Percentiles rank a stretch among this genome's conserved stretches.
phyloP scores from a whole-genome alignment of 2,888 invertebrate species.

The Torymus texanus region DNA sequence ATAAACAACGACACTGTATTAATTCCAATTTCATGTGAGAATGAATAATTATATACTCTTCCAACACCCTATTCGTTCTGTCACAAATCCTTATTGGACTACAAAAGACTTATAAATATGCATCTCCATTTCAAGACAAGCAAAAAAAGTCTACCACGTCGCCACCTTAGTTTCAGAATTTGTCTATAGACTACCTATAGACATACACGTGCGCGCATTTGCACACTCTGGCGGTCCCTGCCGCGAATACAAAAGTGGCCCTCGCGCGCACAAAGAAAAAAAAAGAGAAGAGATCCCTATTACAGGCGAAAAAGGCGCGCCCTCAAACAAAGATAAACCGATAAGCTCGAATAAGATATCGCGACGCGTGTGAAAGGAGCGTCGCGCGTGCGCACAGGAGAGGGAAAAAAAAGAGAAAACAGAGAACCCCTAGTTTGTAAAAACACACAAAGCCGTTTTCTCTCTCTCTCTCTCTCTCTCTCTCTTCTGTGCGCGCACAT shows the following conservation, averaged over 20 bases:
- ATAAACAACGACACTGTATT: too few relatives aligned
- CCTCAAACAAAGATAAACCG: slow-evolving; percentile 50
- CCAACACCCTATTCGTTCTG: background rate
- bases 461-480: slow-evolving; percentile 28
- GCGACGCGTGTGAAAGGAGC: slow-evolving; percentile 1
- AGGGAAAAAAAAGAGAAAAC: background rate
- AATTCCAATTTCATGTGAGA: slow-evolving; percentile 14
- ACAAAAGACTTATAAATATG: slow-evolving; percentile 21
- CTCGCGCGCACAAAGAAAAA: slow-evolving; percentile 14
- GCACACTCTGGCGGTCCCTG: background rate
- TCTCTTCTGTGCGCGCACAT: slow-evolving; percentile 31
- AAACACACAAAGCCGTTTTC: slow-evolving; percentile 49
- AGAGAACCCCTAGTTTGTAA: slow-evolving; percentile 42
- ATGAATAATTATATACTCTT: background rate
- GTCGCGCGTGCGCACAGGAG: background rate
- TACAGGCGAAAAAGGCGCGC: background rate
- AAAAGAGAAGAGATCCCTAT: background rate
- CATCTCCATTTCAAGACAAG: slow-evolving; percentile 18
- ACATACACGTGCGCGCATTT: slow-evolving; percentile 3
- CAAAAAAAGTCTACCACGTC: background rate
- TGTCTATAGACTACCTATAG: background rate
- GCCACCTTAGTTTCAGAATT: slow-evolving; percentile 29
- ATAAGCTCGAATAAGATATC: slow-evolving; percentile 56
- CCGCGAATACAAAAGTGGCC: slow-evolving; percentile 48
- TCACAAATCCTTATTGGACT: too few relatives aligned